Conservation (phyloP, 2,797 vertebrate species). For the Agapornis canus region DNA sequence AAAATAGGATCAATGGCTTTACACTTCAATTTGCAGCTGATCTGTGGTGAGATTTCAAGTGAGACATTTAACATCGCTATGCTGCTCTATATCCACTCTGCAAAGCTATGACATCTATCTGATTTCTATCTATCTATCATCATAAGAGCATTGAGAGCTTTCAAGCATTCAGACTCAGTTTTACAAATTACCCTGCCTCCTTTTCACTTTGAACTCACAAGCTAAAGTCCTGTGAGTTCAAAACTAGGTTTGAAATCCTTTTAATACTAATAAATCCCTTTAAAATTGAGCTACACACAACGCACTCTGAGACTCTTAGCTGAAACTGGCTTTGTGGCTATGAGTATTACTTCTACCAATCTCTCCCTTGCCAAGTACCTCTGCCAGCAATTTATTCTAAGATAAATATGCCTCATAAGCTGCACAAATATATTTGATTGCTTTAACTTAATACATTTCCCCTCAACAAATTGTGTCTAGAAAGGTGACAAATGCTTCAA, state of each 20-base stretch:
- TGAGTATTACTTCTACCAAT: not conserved
- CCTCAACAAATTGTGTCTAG: not conserved
- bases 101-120: not conserved
- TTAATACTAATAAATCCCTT: constrained; percentile 21
- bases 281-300: not conserved
- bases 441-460: not conserved
- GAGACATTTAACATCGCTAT: not conserved
- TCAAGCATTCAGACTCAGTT: not conserved
- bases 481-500: not conserved
- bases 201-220: not conserved
- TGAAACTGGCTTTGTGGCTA: not conserved
- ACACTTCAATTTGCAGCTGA: not conserved
- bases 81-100: not conserved
- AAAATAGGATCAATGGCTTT: not conserved
- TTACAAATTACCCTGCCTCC: not conserved
- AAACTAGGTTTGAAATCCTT: constrained; percentile 11
- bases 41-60: not conserved
- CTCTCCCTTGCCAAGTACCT: not conserved
- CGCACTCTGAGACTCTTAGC: not conserved
- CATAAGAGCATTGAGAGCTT: not conserved
- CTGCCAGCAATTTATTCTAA: not conserved
- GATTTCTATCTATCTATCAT: not conserved
- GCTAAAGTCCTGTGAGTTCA: not conserved
- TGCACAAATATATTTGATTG: not conserved
- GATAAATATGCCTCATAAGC: not conserved